Base-by-base conservation (phyloP, 2,113 vertebrate genomes). In the Glaucidium brasilianum region DNA sequence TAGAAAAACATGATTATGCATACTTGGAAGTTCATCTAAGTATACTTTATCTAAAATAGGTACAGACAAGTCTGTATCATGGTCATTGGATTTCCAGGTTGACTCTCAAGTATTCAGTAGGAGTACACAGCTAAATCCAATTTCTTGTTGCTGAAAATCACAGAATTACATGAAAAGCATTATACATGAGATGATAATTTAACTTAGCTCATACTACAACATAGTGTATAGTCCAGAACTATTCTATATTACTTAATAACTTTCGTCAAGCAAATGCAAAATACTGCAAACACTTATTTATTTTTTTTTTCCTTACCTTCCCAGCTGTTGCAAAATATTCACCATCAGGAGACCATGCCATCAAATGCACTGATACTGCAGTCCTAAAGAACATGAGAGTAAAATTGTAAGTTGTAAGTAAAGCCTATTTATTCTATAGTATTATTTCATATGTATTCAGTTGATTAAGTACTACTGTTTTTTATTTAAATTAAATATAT, bases 301-400 rank as follows among this genome's bases (percentile, higher is more conserved):
- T 43, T 41, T 64, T 68, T 77, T 94, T 62, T 39, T 41, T 55
- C 34, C 97, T 97, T 98, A 99, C 99, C 99, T 99, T 99, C 85
- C 99, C 99, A 96, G 99, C 98, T 83, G 99, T 99, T 94, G 99
- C 99, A 93, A 99, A 99, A 96, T 99, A 99, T 98, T 99, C 99
- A 91, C 99, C 99, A 98, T 99, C 99, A 94, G 99, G 99, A 81
- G 99, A 99, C 99, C 99, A 99, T 95, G 99, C 99, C 98, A 99
- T 99, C 93, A 99, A 96, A 92, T 98, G 98, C n/a, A 99, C 97
- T 76, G 99, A 99, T n/a, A 99, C 98, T 68, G 99, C 99, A 29
- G 99, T 99, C 97, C 99, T 99, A 88, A 71, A 87, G 90, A 88
- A 95, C 37, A 97, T 1, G 72, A 74, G 7, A 72, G 7, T 22